These are phyloP conservation scores for Leptura quadrifasciata DNA, from an alignment of 2,888 invertebrate species.

Conservation along the genomic window DNA sequence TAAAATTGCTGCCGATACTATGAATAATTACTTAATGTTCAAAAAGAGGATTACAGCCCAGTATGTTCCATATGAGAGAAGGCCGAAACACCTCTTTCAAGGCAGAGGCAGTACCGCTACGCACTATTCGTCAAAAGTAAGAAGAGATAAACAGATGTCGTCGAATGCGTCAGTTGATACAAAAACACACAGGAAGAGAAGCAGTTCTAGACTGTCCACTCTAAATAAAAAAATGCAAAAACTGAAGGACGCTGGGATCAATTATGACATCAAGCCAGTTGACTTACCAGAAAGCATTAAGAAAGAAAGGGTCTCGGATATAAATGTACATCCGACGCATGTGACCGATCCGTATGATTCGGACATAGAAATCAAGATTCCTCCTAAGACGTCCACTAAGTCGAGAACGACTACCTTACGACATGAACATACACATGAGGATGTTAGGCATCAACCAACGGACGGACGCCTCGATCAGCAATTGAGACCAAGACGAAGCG, in stretches of 20 bases:
- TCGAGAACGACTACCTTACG: too few relatives aligned
- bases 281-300: constrained; percentile 72
- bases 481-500: too few relatives aligned
- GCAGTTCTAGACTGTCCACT: constrained; percentile 72
- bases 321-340: not conserved
- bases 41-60: constrained; percentile 89
- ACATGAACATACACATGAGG: too few relatives aligned
- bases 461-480: too few relatives aligned
- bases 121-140: constrained; percentile 73
- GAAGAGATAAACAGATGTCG: constrained; percentile 73
- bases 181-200: constrained; percentile 71
- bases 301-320: constrained; percentile 23
- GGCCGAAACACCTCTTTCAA: constrained; percentile 74
- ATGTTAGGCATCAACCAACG: too few relatives aligned
- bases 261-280: constrained; percentile 76
- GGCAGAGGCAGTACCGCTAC: constrained; percentile 71
- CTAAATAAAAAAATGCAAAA: constrained; percentile 74
- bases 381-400: constrained; percentile 40
- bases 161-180: constrained; percentile 71
- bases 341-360: constrained; percentile 28
- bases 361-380: constrained; percentile 43
- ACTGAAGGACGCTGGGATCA: constrained; percentile 75
- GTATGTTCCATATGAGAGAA: constrained; percentile 82
- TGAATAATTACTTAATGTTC: constrained; percentile 98
- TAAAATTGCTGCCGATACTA: constrained; percentile 94